phyloP scores from a whole-genome alignment of 2,797 vertebrate species.

The Pseudotriccus pelzelni region DNA sequence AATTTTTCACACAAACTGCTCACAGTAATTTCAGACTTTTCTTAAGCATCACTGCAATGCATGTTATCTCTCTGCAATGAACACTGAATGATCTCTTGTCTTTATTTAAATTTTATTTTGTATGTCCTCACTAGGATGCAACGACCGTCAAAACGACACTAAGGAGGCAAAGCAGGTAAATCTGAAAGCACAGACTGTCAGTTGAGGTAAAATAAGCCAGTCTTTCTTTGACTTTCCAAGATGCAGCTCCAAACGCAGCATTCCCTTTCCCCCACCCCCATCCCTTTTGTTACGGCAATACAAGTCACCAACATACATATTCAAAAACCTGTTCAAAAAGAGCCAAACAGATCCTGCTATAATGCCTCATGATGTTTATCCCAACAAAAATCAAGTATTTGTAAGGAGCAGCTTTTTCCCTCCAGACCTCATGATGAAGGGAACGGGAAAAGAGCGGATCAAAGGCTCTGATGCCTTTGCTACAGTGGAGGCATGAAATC shows the following conservation, averaged over 20 bases:
- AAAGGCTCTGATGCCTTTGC: not conserved
- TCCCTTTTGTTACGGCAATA: slow-evolving; percentile 44
- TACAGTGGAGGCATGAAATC: not conserved
- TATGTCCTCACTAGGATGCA: not conserved
- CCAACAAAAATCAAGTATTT: slow-evolving; percentile 7
- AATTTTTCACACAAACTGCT: not conserved
- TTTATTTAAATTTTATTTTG: not conserved
- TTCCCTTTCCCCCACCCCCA: not conserved
- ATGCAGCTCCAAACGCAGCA: not conserved
- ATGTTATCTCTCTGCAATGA: not conserved
- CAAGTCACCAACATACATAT: not conserved
- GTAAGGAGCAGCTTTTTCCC: slow-evolving; percentile 1
- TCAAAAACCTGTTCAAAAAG: not conserved
- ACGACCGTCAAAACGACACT: not conserved
- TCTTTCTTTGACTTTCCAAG: not conserved
- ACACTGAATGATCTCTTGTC: not conserved
- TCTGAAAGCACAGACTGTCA: not conserved
- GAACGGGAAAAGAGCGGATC: not conserved
- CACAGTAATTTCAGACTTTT: not conserved
- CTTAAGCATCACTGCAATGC: not conserved
- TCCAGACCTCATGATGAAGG: not conserved
- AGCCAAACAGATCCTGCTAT: not conserved
- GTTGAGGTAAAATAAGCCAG: not conserved
- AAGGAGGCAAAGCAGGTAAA: not conserved
- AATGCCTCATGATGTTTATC: not conserved